Conservation (phyloP, 1,140 invertebrate genomes). For the Trichonephila clavipes region DNA sequence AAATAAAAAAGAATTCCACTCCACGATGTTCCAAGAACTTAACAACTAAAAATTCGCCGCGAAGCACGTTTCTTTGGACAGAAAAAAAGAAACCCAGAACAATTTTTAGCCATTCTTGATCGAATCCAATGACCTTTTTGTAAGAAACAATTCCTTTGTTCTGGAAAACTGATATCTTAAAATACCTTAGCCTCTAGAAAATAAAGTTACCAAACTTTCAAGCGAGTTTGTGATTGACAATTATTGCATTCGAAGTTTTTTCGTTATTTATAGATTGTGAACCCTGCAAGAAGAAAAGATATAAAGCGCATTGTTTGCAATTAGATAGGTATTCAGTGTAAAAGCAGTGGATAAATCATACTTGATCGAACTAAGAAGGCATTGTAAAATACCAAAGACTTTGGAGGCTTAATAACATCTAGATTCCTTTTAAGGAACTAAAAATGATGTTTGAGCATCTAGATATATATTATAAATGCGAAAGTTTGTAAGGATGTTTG, state of each 20-base stretch:
- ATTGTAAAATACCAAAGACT: no score
- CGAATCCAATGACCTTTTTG: background rate
- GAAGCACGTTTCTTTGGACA: background rate
- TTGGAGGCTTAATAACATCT: no score
- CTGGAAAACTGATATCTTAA: background rate
- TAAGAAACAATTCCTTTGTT: slow-evolving; percentile 12
- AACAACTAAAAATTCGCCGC: background rate
- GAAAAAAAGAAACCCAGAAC: background rate
- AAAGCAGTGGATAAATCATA: background rate
- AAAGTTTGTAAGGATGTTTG: no score
- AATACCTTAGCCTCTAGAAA: background rate
- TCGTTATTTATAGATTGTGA: background rate
- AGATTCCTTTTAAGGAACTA: no score
- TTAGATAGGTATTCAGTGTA: background rate
- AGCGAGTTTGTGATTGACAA: background rate
- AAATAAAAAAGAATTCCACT: background rate
- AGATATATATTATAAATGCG: no score
- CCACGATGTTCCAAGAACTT: background rate
- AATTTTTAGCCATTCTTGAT: slow-evolving; percentile 10
- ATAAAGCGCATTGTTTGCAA: background rate
- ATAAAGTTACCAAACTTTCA: background rate
- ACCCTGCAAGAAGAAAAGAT: background rate
- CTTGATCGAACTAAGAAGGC: background rate
- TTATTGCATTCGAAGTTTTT: background rate
- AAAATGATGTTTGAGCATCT: no score